Evolutionary conservation across 2,797 vertebrate genomes (phyloP).

Genomic region (Spheniscus humboldti): DNA sequence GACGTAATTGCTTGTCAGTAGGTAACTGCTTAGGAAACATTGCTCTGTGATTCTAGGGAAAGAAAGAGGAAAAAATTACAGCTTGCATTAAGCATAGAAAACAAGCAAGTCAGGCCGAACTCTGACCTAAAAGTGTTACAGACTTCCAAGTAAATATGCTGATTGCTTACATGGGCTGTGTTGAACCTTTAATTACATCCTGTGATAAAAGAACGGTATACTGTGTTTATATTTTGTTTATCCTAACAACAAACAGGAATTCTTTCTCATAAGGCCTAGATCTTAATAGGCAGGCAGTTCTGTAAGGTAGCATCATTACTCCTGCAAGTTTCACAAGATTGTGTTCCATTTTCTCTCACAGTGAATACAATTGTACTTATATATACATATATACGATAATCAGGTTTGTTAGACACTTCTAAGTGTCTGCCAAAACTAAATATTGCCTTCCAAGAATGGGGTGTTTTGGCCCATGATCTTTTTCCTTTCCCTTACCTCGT

Average conservation of each 20-base stretch:
- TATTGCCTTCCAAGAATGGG: not conserved
- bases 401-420: not conserved
- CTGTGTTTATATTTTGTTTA: not conserved
- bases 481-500: not conserved
- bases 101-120: not conserved
- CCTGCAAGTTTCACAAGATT: not conserved
- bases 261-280: not conserved
- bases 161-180: not conserved
- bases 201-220: not conserved
- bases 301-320: not conserved
- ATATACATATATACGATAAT: not conserved
- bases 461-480: not conserved
- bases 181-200: not conserved
- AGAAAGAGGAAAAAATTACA: not conserved
- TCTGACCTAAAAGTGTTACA: not conserved
- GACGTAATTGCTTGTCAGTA: slow-evolving; percentile 16
- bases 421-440: not conserved
- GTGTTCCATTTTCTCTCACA: not conserved
- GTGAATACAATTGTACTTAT: not conserved
- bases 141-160: not conserved
- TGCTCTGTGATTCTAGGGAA: not conserved
- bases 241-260: not conserved
- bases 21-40: not conserved
- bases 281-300: not conserved
- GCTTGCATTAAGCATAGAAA: not conserved